Evolutionary conservation across 2,797 vertebrate species (phyloP).

Genomic region (Karalla daura): DNA sequence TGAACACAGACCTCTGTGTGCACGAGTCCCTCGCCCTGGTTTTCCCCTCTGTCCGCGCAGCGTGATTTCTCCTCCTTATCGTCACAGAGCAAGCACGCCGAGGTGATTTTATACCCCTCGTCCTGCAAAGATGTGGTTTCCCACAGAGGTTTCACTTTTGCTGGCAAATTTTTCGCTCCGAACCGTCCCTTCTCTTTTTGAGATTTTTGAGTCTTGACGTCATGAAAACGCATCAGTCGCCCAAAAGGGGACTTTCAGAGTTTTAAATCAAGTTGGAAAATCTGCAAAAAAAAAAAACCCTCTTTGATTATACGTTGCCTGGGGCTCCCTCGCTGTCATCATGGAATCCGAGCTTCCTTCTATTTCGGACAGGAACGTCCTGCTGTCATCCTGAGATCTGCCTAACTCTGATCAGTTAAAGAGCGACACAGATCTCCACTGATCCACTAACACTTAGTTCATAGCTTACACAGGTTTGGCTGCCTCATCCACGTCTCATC

Average conservation of each 20-base stretch:
- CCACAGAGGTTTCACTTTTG: not conserved
- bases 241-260: constrained; percentile 14
- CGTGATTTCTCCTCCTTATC: constrained; percentile 13
- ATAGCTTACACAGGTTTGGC: constrained; percentile 45
- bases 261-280: constrained; percentile 21
- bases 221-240: constrained; percentile 6
- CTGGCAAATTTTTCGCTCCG: not conserved
- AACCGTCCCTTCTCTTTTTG: constrained; percentile 3
- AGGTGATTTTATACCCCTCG: constrained; percentile 5
- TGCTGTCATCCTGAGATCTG: constrained; percentile 17
- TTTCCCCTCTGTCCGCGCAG: constrained; percentile 31
- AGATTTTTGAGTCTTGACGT: constrained; percentile 9
- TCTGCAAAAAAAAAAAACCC: constrained; percentile 12
- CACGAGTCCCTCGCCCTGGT: constrained; percentile 32
- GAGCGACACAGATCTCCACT: constrained; percentile 56
- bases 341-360: constrained; percentile 22
- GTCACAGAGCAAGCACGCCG: constrained; percentile 13
- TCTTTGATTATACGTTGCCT: constrained; percentile 8
- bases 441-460: constrained; percentile 49
- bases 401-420: constrained; percentile 48
- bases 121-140: not conserved
- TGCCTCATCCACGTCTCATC: constrained; percentile 44
- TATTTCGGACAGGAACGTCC: constrained; percentile 27
- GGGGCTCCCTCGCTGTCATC: constrained; percentile 9
- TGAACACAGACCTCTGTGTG: constrained; percentile 45